phyloP scores from a whole-genome alignment of 2,797 vertebrate genomes.

The Momotus momota region DNA sequence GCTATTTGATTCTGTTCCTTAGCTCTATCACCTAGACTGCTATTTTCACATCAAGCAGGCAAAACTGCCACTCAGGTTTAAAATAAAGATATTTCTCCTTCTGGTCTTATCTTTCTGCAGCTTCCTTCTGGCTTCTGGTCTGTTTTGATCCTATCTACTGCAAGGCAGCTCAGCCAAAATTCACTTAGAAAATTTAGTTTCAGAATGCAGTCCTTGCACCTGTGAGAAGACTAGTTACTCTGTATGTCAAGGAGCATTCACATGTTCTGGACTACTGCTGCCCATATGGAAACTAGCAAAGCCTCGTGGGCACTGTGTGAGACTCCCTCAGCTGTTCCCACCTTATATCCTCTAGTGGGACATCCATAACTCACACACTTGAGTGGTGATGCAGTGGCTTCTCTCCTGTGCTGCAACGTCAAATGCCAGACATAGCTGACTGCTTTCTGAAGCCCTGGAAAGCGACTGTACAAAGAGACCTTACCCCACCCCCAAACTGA shows the following conservation, averaged over 20 bases:
- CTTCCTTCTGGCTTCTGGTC: neutral
- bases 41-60: neutral
- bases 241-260: neutral
- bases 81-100: constrained; percentile 25
- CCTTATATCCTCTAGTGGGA: neutral
- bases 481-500: neutral
- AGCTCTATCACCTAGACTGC: neutral
- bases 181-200: neutral
- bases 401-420: neutral
- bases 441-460: neutral
- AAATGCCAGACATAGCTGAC: neutral
- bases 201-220: neutral
- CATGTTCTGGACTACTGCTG: neutral
- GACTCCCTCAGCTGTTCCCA: neutral
- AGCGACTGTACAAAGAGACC: neutral
- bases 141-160: constrained; percentile 20
- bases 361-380: neutral
- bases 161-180: neutral
- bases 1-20: neutral
- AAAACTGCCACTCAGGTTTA: constrained; percentile 27
- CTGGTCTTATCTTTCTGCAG: constrained; percentile 18
- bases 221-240: neutral
- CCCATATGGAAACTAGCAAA: neutral
- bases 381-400: fast-evolving
- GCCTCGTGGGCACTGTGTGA: neutral